Base-by-base conservation (phyloP, 2,888 invertebrate species). In the Smittia aterrima region DNA sequence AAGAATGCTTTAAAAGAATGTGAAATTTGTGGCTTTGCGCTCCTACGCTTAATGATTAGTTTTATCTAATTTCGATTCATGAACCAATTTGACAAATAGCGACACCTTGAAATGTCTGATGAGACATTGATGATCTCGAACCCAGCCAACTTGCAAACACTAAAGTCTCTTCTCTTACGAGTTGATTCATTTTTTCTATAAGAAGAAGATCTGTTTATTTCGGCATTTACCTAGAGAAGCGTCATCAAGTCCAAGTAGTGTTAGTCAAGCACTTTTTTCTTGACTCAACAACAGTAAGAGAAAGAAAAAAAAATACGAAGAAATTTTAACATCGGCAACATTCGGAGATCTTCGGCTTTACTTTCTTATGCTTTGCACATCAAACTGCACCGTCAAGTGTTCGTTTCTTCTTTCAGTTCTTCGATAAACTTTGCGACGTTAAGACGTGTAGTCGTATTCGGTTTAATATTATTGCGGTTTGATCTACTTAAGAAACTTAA, bases 401-500 rank as follows among this genome's bases (percentile, higher is more conserved):
- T 41, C 47, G 11, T 68, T 68, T 24, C n/a, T 66, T 68, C 68
- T 41, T 32, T 68, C 68, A 68, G 68, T 68, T 68, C 41, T 68
- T 68, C 32, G 68, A 68, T 68, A 68, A 68, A 68, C 41, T 22
- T 68, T 22, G 22, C 18, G 13, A 41, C 40, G 47, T 24, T 22
- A 68, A 68, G 47, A 68, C 68, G 68, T 41, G 22, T 16, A 13
- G 7, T n/a, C 27, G 32, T 11, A 16, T 25, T 66, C 18, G 11
- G 16, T 32, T 32, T 32, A 25, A 25, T 66, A 16, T 66, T 18
- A 18, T 27, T 66, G 16, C 66, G 66, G 32, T 66, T 32, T 13
- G 32, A 66, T 27, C 25, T 27, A 66, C 25, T 66, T 38, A 1
- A 38, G 32, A 1, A 9, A 20, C 4, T 9, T 27, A 66, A 38